phyloP scores from a whole-genome alignment of 2,888 invertebrate genomes.

The Automeris io region DNA sequence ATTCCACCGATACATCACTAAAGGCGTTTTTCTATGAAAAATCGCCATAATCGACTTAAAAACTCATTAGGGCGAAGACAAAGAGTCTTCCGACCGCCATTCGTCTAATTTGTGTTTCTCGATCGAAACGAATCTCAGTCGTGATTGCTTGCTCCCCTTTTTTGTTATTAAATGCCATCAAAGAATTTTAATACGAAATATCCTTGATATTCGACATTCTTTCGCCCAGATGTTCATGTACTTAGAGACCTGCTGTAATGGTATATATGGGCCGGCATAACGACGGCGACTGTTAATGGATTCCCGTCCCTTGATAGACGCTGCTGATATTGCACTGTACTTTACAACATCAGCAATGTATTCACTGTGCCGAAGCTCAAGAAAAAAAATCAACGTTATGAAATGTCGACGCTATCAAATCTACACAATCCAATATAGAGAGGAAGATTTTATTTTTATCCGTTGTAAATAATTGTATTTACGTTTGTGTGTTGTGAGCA shows the following conservation, averaged over 20 bases:
- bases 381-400: too few relatives aligned
- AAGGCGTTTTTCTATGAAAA: slow-evolving; percentile 77
- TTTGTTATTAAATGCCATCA: slow-evolving; percentile 49
- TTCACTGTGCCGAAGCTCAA: too few relatives aligned
- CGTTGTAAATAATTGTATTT: slow-evolving; percentile 1
- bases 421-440: too few relatives aligned
- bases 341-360: too few relatives aligned
- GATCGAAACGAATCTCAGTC: slow-evolving; percentile 69
- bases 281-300: too few relatives aligned
- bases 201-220: slow-evolving; percentile 12
- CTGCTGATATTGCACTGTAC: too few relatives aligned
- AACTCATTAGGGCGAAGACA: slow-evolving; percentile 76
- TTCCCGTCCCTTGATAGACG: too few relatives aligned
- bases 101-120: slow-evolving; percentile 71
- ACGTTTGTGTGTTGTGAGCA: slow-evolving; percentile 3
- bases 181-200: slow-evolving; percentile 42
- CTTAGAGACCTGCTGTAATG: too few relatives aligned
- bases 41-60: slow-evolving; percentile 77
- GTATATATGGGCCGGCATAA: too few relatives aligned
- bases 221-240: too few relatives aligned
- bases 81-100: slow-evolving; percentile 70
- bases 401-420: too few relatives aligned
- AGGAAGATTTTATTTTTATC: slow-evolving; percentile 1
- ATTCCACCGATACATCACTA: slow-evolving; percentile 75
- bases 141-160: slow-evolving; percentile 63